Evolutionary conservation across 2,888 invertebrate species (phyloP).

Genomic region (Esperia sulphurella): DNA sequence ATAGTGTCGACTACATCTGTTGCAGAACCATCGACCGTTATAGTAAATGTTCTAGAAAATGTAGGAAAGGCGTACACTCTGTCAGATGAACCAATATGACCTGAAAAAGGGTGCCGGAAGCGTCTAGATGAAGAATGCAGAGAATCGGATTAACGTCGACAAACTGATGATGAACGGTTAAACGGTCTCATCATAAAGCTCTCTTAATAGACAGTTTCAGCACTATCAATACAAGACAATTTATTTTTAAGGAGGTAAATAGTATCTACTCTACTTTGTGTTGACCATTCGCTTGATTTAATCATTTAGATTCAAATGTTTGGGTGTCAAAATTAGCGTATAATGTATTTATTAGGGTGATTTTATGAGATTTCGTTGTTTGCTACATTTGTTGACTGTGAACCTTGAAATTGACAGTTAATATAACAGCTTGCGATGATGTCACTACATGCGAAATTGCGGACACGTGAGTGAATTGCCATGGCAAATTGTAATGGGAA

Average conservation of each 20-base stretch:
- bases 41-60: too few relatives aligned
- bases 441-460: conserved; percentile 30
- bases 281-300: background rate
- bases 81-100: too few relatives aligned
- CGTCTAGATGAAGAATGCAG: too few relatives aligned
- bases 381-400: background rate
- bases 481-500: background rate
- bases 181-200: too few relatives aligned
- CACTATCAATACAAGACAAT: too few relatives aligned
- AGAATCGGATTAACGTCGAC: too few relatives aligned
- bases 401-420: conserved; percentile 9
- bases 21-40: too few relatives aligned
- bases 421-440: conserved; percentile 27
- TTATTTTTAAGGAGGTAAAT: background rate
- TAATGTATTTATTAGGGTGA: conserved; percentile 10
- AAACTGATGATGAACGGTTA: too few relatives aligned
- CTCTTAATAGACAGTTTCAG: too few relatives aligned
- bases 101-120: too few relatives aligned
- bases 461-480: conserved; percentile 29
- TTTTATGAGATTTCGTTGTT: background rate
- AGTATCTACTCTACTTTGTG: background rate
- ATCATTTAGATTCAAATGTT: background rate
- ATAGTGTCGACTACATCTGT: too few relatives aligned
- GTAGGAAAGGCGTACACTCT: too few relatives aligned
- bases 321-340: conserved; percentile 32